A percentile compares a stretch with the other conserved stretches of the same genome.
Evolutionary conservation across 2,113 vertebrate species (phyloP).

Genomic region (Indicator maculatus): DNA sequence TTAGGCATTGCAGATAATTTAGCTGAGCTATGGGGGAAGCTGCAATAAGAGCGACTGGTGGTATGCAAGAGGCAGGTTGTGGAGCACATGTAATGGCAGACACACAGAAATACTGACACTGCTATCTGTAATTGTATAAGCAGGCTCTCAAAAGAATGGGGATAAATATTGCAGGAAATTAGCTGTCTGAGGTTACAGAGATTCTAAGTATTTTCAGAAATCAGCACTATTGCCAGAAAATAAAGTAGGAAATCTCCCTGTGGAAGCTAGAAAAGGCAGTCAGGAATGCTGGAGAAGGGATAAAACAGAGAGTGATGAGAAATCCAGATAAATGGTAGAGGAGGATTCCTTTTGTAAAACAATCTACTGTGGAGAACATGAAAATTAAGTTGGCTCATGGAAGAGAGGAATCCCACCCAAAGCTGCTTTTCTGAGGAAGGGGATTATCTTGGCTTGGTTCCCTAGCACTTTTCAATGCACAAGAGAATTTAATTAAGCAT

Average conservation of each 20-base stretch:
- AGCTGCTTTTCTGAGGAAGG: conserved; percentile 17
- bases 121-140: not conserved
- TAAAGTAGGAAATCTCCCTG: not conserved
- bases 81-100: not conserved
- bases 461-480: not conserved
- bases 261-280: not conserved
- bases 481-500: conserved; percentile 26
- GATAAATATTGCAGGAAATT: not conserved
- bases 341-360: not conserved
- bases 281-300: not conserved
- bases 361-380: not conserved
- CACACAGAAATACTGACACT: not conserved
- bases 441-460: conserved; percentile 32
- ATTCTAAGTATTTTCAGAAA: conserved; percentile 19
- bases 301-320: not conserved
- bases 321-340: not conserved
- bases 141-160: not conserved
- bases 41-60: not conserved
- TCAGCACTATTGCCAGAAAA: not conserved
- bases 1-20: not conserved
- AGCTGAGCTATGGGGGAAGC: not conserved
- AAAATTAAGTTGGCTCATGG: not conserved
- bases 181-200: not conserved
- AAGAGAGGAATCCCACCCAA: conserved; percentile 30
- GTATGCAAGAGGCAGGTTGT: not conserved